Base-by-base conservation (phyloP, 2,113 vertebrate genomes). In the Rattus rattus region DNA sequence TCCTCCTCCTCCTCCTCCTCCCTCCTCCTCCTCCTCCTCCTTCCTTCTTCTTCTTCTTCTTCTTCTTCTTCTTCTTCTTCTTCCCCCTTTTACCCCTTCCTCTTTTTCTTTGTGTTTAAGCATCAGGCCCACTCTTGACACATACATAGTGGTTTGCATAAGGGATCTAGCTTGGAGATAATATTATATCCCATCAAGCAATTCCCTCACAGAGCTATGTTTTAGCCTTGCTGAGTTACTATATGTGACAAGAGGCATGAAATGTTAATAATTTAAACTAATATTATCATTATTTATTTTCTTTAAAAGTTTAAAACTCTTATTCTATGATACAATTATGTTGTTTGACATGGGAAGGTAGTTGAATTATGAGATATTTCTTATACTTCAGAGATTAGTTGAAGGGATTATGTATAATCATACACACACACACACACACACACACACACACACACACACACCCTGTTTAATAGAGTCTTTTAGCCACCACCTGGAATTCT, bases 401-500 rank as follows among this genome's bases (percentile, higher is more conserved):
- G 47, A 86, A 81, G n/a, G 87, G 43, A 49, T 28, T 73, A 17
- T 69, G 59, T 84, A 63, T 16, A 77, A n/a, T 39, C 92, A 83
- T 3, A 54, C 70, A 39, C 33, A 87, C 77, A 83, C 75, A 91
- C 2, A 33, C 86, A 87, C 13, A 65, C 33, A 39, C 79, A 72
- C 24, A 90, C 36, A 54, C 22, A 76, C 52, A 90, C 54, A 14
- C 70, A 93, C 56, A 17, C 56, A 17, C 56, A 17, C 56, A 20
- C 89, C 97, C 94, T 92, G 83, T 87, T 92, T 96, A 95, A 96
- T 88, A 95, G 94, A 1, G 0, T 87, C 94, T 93, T 93, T 91
- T 96, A 86, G 0, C 0, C 30, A 93, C 96, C 95, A 96, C 96
- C 94, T 97, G 97, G 96, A 96, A 91, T 83, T 97, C 88, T 94